Evolutionary conservation across 2,888 invertebrate genomes (phyloP).

Genomic region (Peribatodes rhomboidaria): DNA sequence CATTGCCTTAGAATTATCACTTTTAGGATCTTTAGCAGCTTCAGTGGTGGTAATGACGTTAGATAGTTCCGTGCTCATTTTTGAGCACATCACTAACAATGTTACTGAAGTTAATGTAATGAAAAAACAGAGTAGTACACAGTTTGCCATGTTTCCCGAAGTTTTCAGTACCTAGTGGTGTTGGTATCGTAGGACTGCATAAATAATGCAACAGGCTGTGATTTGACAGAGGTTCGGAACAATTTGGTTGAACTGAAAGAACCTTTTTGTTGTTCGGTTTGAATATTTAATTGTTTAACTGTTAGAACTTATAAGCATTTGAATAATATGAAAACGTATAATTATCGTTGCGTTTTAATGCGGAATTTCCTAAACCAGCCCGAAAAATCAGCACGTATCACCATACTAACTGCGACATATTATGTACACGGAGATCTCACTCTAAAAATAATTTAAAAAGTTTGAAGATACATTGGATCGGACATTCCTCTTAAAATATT

Average conservation of each 20-base stretch:
- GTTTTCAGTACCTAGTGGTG: neutral
- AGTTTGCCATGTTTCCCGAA: slow-evolving; percentile 12
- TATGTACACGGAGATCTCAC: too few relatives aligned
- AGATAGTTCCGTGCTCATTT: slow-evolving; percentile 15
- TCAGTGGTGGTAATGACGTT: slow-evolving; percentile 9
- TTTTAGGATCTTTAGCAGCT: slow-evolving; percentile 13
- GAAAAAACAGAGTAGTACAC: neutral
- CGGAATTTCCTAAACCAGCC: too few relatives aligned
- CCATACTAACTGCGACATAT: too few relatives aligned
- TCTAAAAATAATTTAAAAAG: too few relatives aligned
- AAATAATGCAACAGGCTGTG: slow-evolving; percentile 10
- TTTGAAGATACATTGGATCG: too few relatives aligned
- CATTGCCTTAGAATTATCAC: neutral
- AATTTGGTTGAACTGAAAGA: neutral
- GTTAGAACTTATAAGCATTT: too few relatives aligned
- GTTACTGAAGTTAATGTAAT: slow-evolving; percentile 9
- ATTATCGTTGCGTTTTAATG: too few relatives aligned
- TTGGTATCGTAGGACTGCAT: neutral
- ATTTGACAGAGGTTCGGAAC: slow-evolving; percentile 18
- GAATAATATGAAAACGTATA: too few relatives aligned
- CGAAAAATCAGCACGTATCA: too few relatives aligned
- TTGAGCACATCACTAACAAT: slow-evolving; percentile 20
- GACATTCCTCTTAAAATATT: slow-evolving; percentile 1
- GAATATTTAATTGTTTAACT: too few relatives aligned
- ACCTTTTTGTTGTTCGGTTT: too few relatives aligned